These are phyloP conservation scores for Colletes gigas DNA, from an alignment of 1,140 invertebrate genomes.

Conservation along the genomic window DNA sequence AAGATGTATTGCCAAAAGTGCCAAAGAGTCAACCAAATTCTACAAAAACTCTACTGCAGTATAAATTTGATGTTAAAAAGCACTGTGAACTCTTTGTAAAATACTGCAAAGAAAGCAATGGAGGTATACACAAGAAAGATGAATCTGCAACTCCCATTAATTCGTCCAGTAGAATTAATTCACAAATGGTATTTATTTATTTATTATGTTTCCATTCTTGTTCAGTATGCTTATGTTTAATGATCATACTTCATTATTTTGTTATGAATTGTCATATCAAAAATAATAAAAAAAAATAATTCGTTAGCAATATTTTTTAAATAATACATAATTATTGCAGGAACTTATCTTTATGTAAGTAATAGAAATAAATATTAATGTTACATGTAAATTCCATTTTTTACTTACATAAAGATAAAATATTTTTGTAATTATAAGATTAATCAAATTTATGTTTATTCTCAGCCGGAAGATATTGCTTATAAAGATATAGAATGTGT, in stretches of 20 bases:
- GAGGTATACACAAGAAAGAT: conserved; percentile 33
- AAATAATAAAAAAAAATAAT: not conserved
- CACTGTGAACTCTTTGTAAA: conserved; percentile 74
- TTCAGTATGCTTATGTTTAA: not conserved
- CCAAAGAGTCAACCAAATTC: conserved; percentile 70
- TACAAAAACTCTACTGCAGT: conserved; percentile 71
- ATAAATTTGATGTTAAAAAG: conserved; percentile 74
- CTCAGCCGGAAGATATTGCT: conserved; percentile 60
- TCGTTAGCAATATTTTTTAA: not conserved
- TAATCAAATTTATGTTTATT: conserved; percentile 37
- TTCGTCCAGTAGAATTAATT: conserved; percentile 50
- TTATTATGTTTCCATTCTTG: not conserved
- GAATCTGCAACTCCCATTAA: conserved; percentile 35
- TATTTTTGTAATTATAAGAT: conserved; percentile 5
- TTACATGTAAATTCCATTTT: not conserved
- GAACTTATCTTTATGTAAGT: conserved; percentile 6
- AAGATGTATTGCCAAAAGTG: conserved; percentile 74
- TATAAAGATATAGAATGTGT: conserved; percentile 38
- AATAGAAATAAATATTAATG: conserved; percentile 10
- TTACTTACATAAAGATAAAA: not conserved
- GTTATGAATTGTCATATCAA: not conserved
- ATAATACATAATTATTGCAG: not conserved
- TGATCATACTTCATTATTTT: not conserved
- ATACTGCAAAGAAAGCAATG: conserved; percentile 62
- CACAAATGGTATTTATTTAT: conserved; percentile 54